These are phyloP conservation scores for Notechis scutatus DNA, from an alignment of 2,113 vertebrate genomes.

Conservation along the genomic window DNA sequence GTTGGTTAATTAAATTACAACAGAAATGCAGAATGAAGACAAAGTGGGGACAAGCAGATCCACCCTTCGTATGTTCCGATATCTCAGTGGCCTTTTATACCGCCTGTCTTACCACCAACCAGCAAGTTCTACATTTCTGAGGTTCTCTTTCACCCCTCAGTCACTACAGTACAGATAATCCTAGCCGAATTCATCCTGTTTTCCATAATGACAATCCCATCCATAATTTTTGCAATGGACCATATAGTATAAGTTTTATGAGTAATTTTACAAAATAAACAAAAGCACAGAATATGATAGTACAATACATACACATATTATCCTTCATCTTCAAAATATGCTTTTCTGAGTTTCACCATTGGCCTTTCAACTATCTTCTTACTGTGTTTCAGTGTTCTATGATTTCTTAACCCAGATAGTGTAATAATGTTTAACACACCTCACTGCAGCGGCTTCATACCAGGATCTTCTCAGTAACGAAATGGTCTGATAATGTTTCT, in stretches of 20 bases:
- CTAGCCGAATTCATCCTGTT: slow-evolving; percentile 76
- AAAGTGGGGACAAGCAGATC: slow-evolving; percentile 76
- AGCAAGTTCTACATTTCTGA: slow-evolving; percentile 74
- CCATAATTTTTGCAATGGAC: slow-evolving; percentile 66
- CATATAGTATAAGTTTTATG: slow-evolving; percentile 71
- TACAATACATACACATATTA: slow-evolving; percentile 61
- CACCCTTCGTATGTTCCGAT: slow-evolving; percentile 25
- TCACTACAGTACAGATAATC: slow-evolving; percentile 71
- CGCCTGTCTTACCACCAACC: slow-evolving; percentile 49
- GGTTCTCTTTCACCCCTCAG: slow-evolving; percentile 63
- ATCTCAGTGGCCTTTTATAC: slow-evolving; percentile 33
- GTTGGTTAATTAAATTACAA: slow-evolving; percentile 75
- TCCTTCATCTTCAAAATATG: slow-evolving; percentile 23
- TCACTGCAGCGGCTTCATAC: background rate
- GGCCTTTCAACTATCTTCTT: slow-evolving; percentile 24
- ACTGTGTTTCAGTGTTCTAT: slow-evolving; percentile 11
- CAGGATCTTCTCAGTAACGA: background rate
- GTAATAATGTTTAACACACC: background rate
- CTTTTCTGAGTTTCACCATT: slow-evolving; percentile 21
- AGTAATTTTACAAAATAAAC: slow-evolving; percentile 68
- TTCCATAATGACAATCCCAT: slow-evolving; percentile 76
- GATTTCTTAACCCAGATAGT: slow-evolving; percentile 36
- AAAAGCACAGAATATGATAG: slow-evolving; percentile 71
- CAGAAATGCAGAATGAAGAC: slow-evolving; percentile 79
- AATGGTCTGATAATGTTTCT: slow-evolving; percentile 7